These are phyloP conservation scores for Gryllus bimaculatus DNA, from an alignment of 1,140 invertebrate genomes.

Conservation along the genomic window DNA sequence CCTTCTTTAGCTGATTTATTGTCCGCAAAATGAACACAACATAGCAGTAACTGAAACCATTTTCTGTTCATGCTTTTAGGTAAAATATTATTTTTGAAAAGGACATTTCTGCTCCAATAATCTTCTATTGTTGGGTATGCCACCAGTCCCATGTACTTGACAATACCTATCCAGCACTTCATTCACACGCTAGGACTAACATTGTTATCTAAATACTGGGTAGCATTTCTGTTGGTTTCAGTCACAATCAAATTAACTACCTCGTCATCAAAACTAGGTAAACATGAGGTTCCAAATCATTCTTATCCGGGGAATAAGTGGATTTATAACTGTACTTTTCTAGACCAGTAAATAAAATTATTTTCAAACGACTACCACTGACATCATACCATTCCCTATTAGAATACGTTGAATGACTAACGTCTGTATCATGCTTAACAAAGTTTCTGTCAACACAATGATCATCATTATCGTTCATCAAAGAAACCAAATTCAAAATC, in stretches of 20 bases:
- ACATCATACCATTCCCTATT: neutral
- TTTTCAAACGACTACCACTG: neutral
- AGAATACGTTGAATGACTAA: no score
- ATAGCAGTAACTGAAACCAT: constrained; percentile 6
- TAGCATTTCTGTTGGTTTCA: constrained; percentile 7
- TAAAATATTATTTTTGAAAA: neutral
- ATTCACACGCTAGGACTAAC: neutral
- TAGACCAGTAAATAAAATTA: neutral
- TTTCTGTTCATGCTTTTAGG: constrained; percentile 9
- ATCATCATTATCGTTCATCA: no score
- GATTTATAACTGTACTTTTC: neutral
- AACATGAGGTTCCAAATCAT: neutral
- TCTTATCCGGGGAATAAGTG: neutral
- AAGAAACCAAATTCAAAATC: no score
- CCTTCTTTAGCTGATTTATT: neutral
- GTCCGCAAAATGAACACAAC: constrained; percentile 5
- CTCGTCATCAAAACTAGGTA: neutral
- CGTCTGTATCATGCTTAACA: no score
- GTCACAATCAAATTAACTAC: neutral
- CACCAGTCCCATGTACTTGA: constrained; percentile 3
- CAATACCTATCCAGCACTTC: neutral
- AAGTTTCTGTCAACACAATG: no score
- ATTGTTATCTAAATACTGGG: neutral
- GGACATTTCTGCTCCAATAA: neutral
- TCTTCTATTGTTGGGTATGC: neutral